Evolutionary conservation across 2,888 invertebrate genomes (phyloP).

Genomic region (Creontiades dilutus): DNA sequence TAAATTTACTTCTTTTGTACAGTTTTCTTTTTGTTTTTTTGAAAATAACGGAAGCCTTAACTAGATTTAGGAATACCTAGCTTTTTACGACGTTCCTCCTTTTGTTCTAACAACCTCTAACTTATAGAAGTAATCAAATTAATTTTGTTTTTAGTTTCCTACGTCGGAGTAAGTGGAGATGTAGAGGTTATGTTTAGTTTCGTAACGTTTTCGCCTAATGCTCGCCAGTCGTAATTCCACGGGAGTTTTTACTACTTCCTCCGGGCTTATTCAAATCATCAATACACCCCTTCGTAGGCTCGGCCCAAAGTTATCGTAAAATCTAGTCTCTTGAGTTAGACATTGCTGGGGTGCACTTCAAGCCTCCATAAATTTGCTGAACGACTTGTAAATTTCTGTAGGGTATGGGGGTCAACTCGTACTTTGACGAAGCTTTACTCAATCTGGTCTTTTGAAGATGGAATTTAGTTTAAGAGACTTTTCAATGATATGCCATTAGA

Average conservation of each 20-base stretch:
- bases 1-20: slow-evolving; percentile 61
- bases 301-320: background rate
- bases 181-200: slow-evolving; percentile 5
- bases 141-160: background rate
- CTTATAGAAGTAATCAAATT: slow-evolving; percentile 10
- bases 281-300: no score
- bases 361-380: no score
- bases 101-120: slow-evolving; percentile 37
- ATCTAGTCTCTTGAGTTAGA: background rate
- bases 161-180: background rate
- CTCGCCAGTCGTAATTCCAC: background rate
- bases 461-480: no score
- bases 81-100: slow-evolving; percentile 51
- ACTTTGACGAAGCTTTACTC: no score
- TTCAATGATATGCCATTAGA: no score
- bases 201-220: background rate
- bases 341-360: background rate
- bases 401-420: no score
- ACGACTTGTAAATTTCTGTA: no score
- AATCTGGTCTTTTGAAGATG: no score
- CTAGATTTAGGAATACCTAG: slow-evolving; percentile 16
- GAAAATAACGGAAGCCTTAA: slow-evolving; percentile 56
- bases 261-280: no score
- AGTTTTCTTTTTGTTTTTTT: slow-evolving; percentile 31
- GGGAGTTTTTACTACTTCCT: no score